Conservation (phyloP, 2,797 vertebrate genomes). For the Channallabes apus region DNA sequence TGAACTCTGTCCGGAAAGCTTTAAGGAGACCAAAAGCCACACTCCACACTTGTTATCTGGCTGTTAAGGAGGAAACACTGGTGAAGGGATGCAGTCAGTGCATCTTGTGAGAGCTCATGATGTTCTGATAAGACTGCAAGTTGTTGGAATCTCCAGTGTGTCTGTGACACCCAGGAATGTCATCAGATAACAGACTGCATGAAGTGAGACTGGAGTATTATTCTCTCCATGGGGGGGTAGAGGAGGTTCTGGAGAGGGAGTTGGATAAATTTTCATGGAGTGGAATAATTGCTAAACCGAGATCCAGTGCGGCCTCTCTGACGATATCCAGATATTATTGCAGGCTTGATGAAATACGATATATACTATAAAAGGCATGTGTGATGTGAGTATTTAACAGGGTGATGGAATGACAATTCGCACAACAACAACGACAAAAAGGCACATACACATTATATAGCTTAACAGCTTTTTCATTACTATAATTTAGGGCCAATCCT, state of each 20-base stretch:
- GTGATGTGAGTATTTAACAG: constrained; percentile 17
- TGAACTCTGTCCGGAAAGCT: constrained; percentile 48
- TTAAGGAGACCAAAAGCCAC: constrained; percentile 12
- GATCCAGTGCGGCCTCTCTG: constrained; percentile 14
- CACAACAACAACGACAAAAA: constrained; percentile 1
- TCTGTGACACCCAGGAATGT: constrained; percentile 60
- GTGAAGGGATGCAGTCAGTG: constrained; percentile 37
- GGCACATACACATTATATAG: not conserved
- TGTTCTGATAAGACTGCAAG: constrained; percentile 55
- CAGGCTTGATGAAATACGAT: constrained; percentile 25
- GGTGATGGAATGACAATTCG: constrained; percentile 16
- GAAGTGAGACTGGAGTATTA: constrained; percentile 53
- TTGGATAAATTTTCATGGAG: constrained; percentile 37
- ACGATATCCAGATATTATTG: constrained; percentile 14
- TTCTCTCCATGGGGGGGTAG: constrained; percentile 31
- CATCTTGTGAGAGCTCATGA: constrained; percentile 50
- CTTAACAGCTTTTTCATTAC: constrained; percentile 44
- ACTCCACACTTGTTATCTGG: constrained; percentile 6
- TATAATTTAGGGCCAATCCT: constrained; percentile 38
- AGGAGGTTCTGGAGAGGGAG: constrained; percentile 25
- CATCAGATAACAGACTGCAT: constrained; percentile 56
- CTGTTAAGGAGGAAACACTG: constrained; percentile 37
- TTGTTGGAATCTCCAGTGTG: constrained; percentile 54
- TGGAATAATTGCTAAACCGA: constrained; percentile 27
- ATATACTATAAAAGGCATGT: constrained; percentile 1